A percentile compares a stretch with the other conserved stretches of the same genome.
Conservation (phyloP, 2,797 vertebrate genomes). For the Alcedo atthis region DNA sequence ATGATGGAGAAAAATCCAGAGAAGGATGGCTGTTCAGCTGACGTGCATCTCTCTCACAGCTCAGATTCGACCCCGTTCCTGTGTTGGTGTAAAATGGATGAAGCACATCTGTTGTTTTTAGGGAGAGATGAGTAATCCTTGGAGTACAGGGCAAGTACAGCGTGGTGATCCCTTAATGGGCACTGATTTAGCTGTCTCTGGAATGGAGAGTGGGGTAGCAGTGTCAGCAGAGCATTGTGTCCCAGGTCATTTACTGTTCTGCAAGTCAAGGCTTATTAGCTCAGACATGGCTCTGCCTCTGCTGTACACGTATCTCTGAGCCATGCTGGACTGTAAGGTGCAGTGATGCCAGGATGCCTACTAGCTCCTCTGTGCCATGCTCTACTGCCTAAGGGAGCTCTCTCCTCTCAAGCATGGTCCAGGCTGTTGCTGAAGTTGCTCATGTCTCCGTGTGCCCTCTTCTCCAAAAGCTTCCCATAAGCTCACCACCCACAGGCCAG, state of each 20-base stretch:
- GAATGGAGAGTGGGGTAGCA: background rate
- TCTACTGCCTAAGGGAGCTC: background rate
- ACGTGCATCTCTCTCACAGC: background rate
- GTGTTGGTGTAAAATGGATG: background rate
- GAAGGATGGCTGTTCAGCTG: background rate
- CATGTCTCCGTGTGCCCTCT: background rate
- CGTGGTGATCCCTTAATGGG: slow-evolving; percentile 6
- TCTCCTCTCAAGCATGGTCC: background rate
- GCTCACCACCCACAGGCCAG: background rate
- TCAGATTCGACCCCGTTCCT: background rate
- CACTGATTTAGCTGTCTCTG: background rate
- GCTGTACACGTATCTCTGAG: rapidly evolving
- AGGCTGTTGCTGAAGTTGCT: background rate
- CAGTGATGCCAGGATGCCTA: rapidly evolving
- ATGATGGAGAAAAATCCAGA: background rate
- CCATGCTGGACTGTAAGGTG: rapidly evolving
- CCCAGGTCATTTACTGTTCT: slow-evolving; percentile 1
- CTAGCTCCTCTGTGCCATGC: background rate
- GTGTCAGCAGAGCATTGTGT: background rate
- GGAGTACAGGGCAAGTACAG: background rate
- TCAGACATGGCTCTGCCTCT: background rate
- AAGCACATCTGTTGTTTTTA: slow-evolving; percentile 2
- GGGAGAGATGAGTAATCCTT: slow-evolving; percentile 18
- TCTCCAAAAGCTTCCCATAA: background rate
- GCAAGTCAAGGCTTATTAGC: background rate